phyloP scores from a whole-genome alignment of 2,113 vertebrate genomes.

The Hemibagrus wyckioides region DNA sequence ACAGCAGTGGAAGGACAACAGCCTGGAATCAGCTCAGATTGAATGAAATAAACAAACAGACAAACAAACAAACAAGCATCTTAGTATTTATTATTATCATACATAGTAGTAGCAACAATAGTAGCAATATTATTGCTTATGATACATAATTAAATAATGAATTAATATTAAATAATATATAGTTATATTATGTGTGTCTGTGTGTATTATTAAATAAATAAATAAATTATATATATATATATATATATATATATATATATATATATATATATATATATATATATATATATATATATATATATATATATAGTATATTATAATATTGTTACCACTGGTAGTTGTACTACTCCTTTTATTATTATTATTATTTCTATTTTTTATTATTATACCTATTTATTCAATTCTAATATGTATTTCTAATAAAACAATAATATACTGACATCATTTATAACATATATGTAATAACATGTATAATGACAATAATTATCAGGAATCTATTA shows the following conservation, averaged over 20 bases:
- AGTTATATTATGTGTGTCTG: too few species aligned
- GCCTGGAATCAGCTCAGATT: not conserved
- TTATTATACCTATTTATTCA: not conserved
- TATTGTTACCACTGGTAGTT: not conserved
- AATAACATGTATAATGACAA: not conserved
- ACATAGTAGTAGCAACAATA: not conserved
- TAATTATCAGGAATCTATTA: not conserved
- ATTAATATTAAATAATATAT: too few species aligned
- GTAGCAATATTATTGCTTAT: not conserved
- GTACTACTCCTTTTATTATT: not conserved
- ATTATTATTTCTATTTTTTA: not conserved
- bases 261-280: too few species aligned
- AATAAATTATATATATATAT: too few species aligned
- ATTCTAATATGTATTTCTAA: not conserved
- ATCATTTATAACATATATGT: not conserved
- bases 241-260: too few species aligned
- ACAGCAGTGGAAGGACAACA: constrained; percentile 27
- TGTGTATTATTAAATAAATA: too few species aligned
- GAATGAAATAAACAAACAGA: not conserved
- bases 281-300: too few species aligned
- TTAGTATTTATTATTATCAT: not conserved
- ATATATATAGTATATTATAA: too few species aligned
- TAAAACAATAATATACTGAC: not conserved
- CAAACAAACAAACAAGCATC: not conserved
- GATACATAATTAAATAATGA: too few species aligned